phyloP scores from a whole-genome alignment of 1,140 invertebrate species.

The Drosophila lini region DNA sequence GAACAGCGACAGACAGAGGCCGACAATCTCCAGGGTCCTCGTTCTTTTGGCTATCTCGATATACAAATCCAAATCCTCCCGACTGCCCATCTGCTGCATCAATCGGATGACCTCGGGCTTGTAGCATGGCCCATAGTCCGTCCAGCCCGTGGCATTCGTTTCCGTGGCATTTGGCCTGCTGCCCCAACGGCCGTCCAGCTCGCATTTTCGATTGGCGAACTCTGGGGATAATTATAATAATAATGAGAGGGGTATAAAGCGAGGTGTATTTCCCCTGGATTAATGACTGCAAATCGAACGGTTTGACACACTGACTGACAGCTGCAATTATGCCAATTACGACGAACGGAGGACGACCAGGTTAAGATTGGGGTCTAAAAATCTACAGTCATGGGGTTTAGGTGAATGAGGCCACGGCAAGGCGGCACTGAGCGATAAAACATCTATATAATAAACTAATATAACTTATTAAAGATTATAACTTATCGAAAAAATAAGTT shows the following conservation, averaged over 20 bases:
- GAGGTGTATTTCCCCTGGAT: constrained; percentile 1
- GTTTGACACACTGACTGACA: constrained; percentile 32
- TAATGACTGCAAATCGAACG: constrained; percentile 16
- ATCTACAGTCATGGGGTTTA: constrained; percentile 1
- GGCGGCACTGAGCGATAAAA: constrained; percentile 6
- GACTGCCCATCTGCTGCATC: constrained; percentile 86
- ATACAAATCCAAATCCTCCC: constrained; percentile 76
- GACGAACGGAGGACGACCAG: not conserved
- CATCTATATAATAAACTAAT: not conserved
- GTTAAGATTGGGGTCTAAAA: constrained; percentile 12
- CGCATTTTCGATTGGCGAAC: constrained; percentile 90
- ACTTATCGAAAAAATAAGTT: not conserved
- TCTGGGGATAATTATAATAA: constrained; percentile 85
- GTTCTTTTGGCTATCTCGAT: constrained; percentile 90
- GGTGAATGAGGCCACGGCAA: constrained; percentile 40
- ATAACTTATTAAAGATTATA: not conserved
- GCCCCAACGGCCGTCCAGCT: constrained; percentile 90
- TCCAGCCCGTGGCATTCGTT: constrained; percentile 88
- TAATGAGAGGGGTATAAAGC: not conserved
- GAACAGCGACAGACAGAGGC: constrained; percentile 91
- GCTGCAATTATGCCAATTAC: constrained; percentile 40
- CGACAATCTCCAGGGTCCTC: constrained; percentile 92
- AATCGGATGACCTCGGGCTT: constrained; percentile 89
- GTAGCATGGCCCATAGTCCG: constrained; percentile 94
- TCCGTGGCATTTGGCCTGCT: constrained; percentile 84